A percentile compares a stretch with the other conserved stretches of the same genome.
These are phyloP conservation scores for Hypocryptadius cinnamomeus DNA, from an alignment of 2,113 vertebrate genomes.

Conservation along the genomic window DNA sequence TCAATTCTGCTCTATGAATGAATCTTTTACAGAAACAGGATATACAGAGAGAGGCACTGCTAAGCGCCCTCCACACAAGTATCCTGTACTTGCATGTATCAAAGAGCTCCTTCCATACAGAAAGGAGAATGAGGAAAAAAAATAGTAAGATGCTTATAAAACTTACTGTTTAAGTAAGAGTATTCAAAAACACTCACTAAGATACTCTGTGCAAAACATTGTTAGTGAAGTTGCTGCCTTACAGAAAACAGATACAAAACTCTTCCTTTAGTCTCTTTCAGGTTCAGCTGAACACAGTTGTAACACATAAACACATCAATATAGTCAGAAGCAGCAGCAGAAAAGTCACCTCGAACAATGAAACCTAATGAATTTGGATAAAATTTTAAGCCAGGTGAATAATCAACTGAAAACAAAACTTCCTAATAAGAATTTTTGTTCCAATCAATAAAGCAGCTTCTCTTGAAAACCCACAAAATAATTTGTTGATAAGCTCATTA, in stretches of 20 bases:
- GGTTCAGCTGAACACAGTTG: not conserved
- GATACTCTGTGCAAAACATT: not conserved
- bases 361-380: not conserved
- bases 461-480: not conserved
- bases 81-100: not conserved
- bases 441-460: not conserved
- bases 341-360: not conserved
- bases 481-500: not conserved
- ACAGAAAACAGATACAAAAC: not conserved
- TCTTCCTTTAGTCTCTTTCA: not conserved
- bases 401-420: not conserved
- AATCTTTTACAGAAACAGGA: not conserved
- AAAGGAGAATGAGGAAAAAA: not conserved
- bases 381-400: not conserved
- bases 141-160: not conserved
- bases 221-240: not conserved
- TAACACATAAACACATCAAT: not conserved
- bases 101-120: not conserved
- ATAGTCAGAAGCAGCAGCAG: not conserved
- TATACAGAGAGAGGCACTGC: not conserved
- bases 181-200: not conserved
- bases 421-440: not conserved
- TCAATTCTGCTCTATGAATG: not conserved
- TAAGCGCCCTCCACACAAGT: not conserved
- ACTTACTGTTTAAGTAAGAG: not conserved